phyloP scores from a whole-genome alignment of 2,113 vertebrate species.

The Lutjanus erythropterus region DNA sequence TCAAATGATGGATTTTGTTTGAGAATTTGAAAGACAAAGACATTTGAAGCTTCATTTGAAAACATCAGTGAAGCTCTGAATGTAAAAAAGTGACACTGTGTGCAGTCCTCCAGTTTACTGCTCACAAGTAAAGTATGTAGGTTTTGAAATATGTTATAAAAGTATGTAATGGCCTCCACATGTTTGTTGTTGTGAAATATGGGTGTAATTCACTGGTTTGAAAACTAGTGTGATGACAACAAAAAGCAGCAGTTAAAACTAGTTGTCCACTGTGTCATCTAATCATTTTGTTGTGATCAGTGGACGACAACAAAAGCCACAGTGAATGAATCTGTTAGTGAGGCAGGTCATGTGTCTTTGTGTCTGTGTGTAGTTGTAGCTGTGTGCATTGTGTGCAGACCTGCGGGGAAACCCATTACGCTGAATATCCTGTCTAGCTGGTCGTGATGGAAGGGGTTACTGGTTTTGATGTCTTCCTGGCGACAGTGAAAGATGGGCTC shows the following conservation, averaged over 20 bases:
- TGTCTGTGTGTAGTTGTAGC: not conserved
- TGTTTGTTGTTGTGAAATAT: not conserved
- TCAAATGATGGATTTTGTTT: too few relatives aligned
- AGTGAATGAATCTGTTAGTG: too few relatives aligned
- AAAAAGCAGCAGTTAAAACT: not conserved
- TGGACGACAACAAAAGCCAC: not conserved
- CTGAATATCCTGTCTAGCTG: conserved; percentile 98
- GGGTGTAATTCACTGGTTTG: too few relatives aligned
- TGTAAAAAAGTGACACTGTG: too few relatives aligned
- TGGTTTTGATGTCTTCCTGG: conserved; percentile 99
- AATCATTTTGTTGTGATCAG: not conserved
- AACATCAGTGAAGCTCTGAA: too few relatives aligned
- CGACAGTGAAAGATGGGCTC: conserved; percentile 99
- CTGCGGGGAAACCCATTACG: conserved; percentile 99
- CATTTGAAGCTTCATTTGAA: too few relatives aligned
- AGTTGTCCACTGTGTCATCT: not conserved
- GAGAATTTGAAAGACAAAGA: too few relatives aligned
- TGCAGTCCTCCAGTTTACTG: too few relatives aligned
- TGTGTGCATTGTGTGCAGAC: conserved; percentile 73
- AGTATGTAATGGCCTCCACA: not conserved
- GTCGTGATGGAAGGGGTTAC: conserved; percentile 98
- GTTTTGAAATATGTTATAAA: not conserved
- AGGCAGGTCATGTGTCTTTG: too few relatives aligned
- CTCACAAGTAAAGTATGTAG: too few relatives aligned
- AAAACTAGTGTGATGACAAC: not conserved